Percentiles rank a stretch among this genome's conserved stretches.
Evolutionary conservation across 1,140 invertebrate species (phyloP).

Genomic region (Penaeus chinensis): DNA sequence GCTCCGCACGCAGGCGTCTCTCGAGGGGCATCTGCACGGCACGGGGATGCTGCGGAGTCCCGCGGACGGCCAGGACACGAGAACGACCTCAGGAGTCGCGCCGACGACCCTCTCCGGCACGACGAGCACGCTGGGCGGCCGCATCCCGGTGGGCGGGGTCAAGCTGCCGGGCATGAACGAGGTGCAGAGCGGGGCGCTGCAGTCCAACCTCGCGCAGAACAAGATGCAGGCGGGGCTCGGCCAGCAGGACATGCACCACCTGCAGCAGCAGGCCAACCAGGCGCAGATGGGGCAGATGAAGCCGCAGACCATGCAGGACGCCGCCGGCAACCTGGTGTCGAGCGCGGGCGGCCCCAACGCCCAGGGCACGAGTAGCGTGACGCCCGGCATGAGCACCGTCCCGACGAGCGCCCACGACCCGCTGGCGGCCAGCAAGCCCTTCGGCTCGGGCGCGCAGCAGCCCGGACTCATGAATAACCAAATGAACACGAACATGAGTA

Average conservation of each 20-base stretch:
- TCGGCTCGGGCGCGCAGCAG: constrained; percentile 5
- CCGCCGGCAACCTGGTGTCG: neutral
- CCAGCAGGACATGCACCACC: constrained; percentile 18
- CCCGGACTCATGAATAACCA: neutral
- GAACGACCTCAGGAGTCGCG: constrained; percentile 42
- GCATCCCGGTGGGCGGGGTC: constrained; percentile 38
- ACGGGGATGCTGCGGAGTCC: constrained; percentile 56
- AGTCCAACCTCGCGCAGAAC: constrained; percentile 5
- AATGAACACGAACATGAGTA: constrained; percentile 30
- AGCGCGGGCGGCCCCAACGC: neutral
- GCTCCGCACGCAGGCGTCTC: constrained; percentile 43
- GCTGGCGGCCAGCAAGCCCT: neutral
- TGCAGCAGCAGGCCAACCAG: constrained; percentile 3
- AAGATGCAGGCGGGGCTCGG: constrained; percentile 9
- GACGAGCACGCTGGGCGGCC: constrained; percentile 18
- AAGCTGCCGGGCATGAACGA: constrained; percentile 49
- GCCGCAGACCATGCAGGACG: constrained; percentile 13
- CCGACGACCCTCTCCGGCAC: constrained; percentile 15
- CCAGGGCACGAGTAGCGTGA: neutral
- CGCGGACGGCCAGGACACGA: constrained; percentile 62
- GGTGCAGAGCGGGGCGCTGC: constrained; percentile 32
- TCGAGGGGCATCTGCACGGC: constrained; percentile 44
- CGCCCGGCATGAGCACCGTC: neutral
- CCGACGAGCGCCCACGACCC: neutral
- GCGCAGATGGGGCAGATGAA: neutral